Conservation (phyloP, 2,113 vertebrate genomes). For the Catagonus wagneri region DNA sequence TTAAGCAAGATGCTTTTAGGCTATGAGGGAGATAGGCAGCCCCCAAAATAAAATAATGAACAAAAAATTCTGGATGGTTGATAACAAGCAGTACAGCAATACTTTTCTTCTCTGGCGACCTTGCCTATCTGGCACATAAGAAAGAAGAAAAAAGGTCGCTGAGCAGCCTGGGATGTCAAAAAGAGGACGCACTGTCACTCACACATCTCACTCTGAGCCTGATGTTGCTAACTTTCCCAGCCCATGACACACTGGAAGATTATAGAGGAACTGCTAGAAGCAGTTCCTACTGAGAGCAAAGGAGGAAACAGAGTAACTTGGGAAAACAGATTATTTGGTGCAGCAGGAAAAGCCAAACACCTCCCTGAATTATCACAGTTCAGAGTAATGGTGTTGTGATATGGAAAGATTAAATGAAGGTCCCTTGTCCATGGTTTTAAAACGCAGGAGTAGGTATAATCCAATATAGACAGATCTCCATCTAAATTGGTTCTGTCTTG, state of each 20-base stretch:
- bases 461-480: neutral
- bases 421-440: slow-evolving; percentile 32
- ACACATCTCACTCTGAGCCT: slow-evolving; percentile 2
- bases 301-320: slow-evolving; percentile 14
- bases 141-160: neutral
- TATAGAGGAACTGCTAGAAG: slow-evolving; percentile 30
- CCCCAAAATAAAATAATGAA: slow-evolving; percentile 24
- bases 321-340: slow-evolving; percentile 8
- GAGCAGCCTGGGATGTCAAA: neutral
- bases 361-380: slow-evolving; percentile 31
- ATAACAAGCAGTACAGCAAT: slow-evolving; percentile 7
- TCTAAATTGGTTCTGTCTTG: slow-evolving; percentile 10
- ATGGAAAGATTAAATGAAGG: slow-evolving; percentile 24
- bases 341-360: slow-evolving; percentile 30
- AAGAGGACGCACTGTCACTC: neutral
- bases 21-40: neutral
- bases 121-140: neutral
- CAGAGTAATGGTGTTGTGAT: neutral
- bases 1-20: neutral
- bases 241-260: neutral
- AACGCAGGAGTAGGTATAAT: slow-evolving; percentile 15
- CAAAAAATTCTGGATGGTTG: neutral
- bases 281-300: slow-evolving; percentile 39
- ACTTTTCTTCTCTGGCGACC: neutral
- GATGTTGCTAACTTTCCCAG: neutral